Conservation (phyloP, 1,140 invertebrate genomes). For the Panagrolaimus sp. region DNA sequence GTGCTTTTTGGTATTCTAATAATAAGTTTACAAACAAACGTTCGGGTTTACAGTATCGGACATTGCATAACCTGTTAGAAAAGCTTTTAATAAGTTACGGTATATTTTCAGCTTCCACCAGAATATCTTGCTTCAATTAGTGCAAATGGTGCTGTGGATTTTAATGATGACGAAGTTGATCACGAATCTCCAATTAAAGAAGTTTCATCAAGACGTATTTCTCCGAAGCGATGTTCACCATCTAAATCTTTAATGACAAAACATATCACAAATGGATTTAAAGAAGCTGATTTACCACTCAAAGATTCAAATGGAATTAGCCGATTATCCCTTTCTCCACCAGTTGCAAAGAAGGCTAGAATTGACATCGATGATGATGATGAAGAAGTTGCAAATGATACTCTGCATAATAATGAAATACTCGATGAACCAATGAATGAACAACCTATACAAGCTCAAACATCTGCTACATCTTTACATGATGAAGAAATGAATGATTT, state of each 20-base stretch:
- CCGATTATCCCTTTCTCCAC: background rate
- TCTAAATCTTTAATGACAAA: too few species aligned
- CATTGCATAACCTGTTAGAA: too few species aligned
- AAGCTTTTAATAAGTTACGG: too few species aligned
- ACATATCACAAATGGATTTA: too few species aligned
- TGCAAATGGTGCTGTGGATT: background rate
- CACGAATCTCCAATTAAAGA: background rate
- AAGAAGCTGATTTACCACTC: background rate
- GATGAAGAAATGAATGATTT: constrained; percentile 5
- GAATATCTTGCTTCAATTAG: background rate
- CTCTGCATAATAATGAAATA: too few species aligned
- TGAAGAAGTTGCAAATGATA: too few species aligned
- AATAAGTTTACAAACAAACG: too few species aligned
- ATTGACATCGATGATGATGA: background rate
- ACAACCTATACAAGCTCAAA: background rate
- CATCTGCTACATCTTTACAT: background rate
- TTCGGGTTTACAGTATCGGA: too few species aligned
- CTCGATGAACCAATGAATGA: background rate
- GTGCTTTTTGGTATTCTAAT: too few species aligned
- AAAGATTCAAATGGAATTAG: background rate
- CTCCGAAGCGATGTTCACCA: too few species aligned
- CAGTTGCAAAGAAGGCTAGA: background rate
- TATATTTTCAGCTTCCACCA: background rate
- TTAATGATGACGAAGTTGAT: background rate
- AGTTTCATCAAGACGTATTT: background rate